Evolutionary conservation across 1,140 invertebrate genomes (phyloP), one percentile per base, ranked within the genome.

Genomic region (Sycophila sp.): DNA sequence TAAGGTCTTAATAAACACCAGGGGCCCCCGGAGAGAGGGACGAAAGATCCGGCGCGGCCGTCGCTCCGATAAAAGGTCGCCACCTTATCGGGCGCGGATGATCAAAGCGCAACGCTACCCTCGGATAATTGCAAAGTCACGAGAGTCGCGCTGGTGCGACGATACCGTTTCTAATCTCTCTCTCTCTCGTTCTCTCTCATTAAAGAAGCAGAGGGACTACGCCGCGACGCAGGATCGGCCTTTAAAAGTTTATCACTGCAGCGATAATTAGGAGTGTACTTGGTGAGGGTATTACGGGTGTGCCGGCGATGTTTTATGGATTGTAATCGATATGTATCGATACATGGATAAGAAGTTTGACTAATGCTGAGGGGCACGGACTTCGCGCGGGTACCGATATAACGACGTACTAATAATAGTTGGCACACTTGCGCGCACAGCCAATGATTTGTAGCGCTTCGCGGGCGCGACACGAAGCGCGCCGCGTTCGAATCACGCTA

Each of bases 111-210:
- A 47, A n/a, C 15, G 6, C 10, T 26, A n/a, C n/a, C n/a, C 34
- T 47, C 2, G 34, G 34, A 49, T 68, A 59, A 68, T 59, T 68
- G 42, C 30, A 34, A 28, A 68, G 42, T 68, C 65, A 68, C 65
- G 65, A 58, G n/a, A 11, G 10, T n/a, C 30, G 40, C 42, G n/a
- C n/a, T n/a, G n/a, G n/a, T n/a, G n/a, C n/a, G n/a, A n/a, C 56
- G 22, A 45, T 60, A 69, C 56, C 45, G 66, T 69, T 69, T 62
- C 56, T 69, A 69, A 62, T 69, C 32, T 47, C 19, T 24, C 28
- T 10, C 38, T n/a, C 6, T 2, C 30, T 17, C 22, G 8, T 5
- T 45, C 26, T 42, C 24, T 40, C 19, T 40, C 36, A 53, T 7
- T 2, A 42, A 24, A 40, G 38, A 45, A 24, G 34, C 2, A 32